phyloP scores from a whole-genome alignment of 1,140 invertebrate species.

The Ectropis grisescens region DNA sequence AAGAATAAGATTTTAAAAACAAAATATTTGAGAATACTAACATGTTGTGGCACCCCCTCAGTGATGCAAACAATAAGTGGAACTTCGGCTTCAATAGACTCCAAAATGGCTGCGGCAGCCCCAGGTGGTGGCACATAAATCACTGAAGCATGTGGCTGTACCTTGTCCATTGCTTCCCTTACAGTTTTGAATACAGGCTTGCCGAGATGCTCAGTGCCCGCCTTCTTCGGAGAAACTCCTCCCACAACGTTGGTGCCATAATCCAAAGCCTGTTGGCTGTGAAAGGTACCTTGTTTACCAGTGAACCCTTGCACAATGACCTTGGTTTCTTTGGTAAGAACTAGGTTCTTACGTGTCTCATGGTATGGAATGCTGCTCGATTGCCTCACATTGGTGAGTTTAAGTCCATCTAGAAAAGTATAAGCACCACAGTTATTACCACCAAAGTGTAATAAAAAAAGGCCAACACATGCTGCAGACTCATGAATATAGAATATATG shows the following conservation, averaged over 20 bases:
- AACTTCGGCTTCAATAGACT: slow-evolving; percentile 98
- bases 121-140: slow-evolving; percentile 97
- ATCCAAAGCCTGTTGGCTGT: slow-evolving; percentile 96
- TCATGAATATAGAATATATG: not conserved
- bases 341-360: slow-evolving; percentile 86
- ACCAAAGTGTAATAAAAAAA: not conserved
- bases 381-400: slow-evolving; percentile 71
- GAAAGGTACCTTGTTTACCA: slow-evolving; percentile 96
- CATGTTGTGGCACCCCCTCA: slow-evolving; percentile 98
- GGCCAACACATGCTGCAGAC: not conserved
- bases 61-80: slow-evolving; percentile 98
- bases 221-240: slow-evolving; percentile 97
- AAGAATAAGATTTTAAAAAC: too few species aligned
- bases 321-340: slow-evolving; percentile 88
- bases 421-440: slow-evolving; percentile 1
- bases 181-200: slow-evolving; percentile 96
- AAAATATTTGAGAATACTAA: slow-evolving; percentile 22
- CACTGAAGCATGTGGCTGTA: slow-evolving; percentile 91
- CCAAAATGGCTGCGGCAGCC: slow-evolving; percentile 93
- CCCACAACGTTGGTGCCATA: slow-evolving; percentile 99
- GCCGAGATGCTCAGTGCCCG: slow-evolving; percentile 92
- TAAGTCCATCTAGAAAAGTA: slow-evolving; percentile 45
- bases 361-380: slow-evolving; percentile 72
- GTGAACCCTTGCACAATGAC: slow-evolving; percentile 84
- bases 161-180: slow-evolving; percentile 86